Percentiles rank a stretch among this genome's conserved stretches.
Evolutionary conservation across 30 jellyfish, hydroid and myxozoan species (phyloP).

Genomic region (Cassiopea xamachana): DNA sequence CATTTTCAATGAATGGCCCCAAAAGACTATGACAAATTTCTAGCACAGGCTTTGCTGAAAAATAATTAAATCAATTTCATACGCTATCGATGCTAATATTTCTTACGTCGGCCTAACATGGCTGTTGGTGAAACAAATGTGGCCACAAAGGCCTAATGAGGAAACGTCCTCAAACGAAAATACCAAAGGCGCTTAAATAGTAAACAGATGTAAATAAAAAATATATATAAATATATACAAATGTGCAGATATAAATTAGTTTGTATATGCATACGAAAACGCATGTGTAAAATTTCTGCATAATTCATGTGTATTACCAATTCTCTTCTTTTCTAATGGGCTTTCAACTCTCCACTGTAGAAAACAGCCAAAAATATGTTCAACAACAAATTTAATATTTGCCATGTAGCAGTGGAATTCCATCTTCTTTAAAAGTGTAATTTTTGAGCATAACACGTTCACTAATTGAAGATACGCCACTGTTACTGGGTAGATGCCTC

Average conservation of each 20-base stretch:
- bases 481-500: slow-evolving; percentile 48
- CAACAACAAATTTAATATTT: slow-evolving; percentile 43
- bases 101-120: no score
- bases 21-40: slow-evolving; percentile 38
- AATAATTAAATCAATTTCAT: not conserved
- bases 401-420: slow-evolving; percentile 10
- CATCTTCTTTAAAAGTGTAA: not conserved
- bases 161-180: no score
- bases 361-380: slow-evolving; percentile 60
- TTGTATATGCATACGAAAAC: not conserved
- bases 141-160: no score
- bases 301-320: slow-evolving; percentile 32
- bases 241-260: no score
- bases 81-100: no score
- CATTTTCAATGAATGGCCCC: slow-evolving; percentile 27
- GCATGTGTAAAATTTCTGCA: not conserved
- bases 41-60: slow-evolving; percentile 22
- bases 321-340: slow-evolving; percentile 47
- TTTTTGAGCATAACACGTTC: not conserved
- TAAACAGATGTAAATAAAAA: no score
- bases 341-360: slow-evolving; percentile 43
- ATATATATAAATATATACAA: no score
- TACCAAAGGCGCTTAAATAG: no score
- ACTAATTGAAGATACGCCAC: slow-evolving; percentile 51
- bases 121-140: no score